Conservation (phyloP, 2,888 invertebrate genomes). For the Noctua janthe region DNA sequence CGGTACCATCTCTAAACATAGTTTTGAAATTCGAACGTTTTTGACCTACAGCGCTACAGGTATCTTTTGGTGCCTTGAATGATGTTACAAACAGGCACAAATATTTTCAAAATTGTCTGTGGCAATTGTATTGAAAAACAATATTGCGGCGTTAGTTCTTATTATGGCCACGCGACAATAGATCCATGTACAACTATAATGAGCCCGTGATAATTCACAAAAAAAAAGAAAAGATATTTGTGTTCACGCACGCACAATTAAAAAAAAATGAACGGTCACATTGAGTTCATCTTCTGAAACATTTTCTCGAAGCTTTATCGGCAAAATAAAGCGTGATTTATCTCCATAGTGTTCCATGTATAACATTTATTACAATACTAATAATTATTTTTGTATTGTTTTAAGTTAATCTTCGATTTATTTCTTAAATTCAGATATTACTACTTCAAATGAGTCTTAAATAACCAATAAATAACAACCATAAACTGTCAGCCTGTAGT, state of each 20-base stretch:
- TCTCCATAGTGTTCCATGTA: constrained; percentile 26
- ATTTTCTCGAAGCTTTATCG: constrained; percentile 1
- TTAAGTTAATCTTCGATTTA: background rate
- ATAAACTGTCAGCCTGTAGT: background rate
- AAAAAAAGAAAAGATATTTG: background rate
- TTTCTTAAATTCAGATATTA: background rate
- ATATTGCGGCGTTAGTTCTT: background rate
- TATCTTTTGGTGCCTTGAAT: no score
- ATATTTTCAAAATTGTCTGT: background rate
- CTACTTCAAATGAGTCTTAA: no score
- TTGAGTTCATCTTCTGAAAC: background rate
- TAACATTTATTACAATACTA: background rate
- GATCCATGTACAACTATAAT: background rate
- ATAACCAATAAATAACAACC: background rate
- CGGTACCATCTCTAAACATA: background rate
- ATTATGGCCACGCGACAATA: background rate
- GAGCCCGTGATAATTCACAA: background rate
- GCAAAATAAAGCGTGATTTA: constrained; percentile 2
- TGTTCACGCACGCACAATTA: background rate
- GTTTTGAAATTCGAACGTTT: background rate
- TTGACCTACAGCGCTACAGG: background rate
- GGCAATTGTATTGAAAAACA: background rate
- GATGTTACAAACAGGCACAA: background rate
- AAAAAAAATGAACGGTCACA: background rate
- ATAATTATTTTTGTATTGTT: constrained; percentile 28